Base-by-base conservation (phyloP, 2,113 vertebrate genomes). In the Ochotona princeps region DNA sequence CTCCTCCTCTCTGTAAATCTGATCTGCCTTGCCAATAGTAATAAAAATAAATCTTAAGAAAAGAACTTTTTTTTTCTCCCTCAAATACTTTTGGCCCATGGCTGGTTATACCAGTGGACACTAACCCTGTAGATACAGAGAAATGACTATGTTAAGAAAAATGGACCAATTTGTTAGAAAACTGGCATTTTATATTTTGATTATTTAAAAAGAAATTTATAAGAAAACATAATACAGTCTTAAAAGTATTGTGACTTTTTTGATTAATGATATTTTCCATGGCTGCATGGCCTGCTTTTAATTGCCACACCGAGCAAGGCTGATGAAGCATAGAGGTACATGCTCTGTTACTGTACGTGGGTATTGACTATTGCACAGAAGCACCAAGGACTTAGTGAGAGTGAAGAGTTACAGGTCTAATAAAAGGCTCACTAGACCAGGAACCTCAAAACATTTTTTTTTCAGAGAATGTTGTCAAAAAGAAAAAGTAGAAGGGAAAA, bases 231-330 rank as follows among this genome's bases (percentile, higher is more conserved):
- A 95, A 57, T 67, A 92, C 66, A 95, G 69, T 70, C 84, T 23
- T 20, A 82, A 8, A 87, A 95, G 96, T 57, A 92, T 73, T 9
- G 11, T 94, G 61, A 90, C 65, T 0, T 20, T 60, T 75, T 67
- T 44, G 90, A 94, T 91, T 94, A 95, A 94, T 87, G 70, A 87
- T 57, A 10, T 23, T 74, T 97, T 80, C 80, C 91, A 93, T 32
- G 85, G 83, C 92, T 87, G 78, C 30, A 35, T 93, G 76, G 57
- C 93, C 97, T 96, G 84, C 89, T 98, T 97, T 96, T 96, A 96
- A 95, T 90, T 94, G 91, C 69, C 91, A 21, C 65, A 84, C 81
- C 51, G 94, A 97, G 93, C 95, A 95, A 93, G 57, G 32, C 54
- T 93, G 95, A 91, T 73, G 21, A 94, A 73, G 63, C 73, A 81